Base-by-base conservation (phyloP, 2,113 vertebrate species). In the Burhinus bistriatus region DNA sequence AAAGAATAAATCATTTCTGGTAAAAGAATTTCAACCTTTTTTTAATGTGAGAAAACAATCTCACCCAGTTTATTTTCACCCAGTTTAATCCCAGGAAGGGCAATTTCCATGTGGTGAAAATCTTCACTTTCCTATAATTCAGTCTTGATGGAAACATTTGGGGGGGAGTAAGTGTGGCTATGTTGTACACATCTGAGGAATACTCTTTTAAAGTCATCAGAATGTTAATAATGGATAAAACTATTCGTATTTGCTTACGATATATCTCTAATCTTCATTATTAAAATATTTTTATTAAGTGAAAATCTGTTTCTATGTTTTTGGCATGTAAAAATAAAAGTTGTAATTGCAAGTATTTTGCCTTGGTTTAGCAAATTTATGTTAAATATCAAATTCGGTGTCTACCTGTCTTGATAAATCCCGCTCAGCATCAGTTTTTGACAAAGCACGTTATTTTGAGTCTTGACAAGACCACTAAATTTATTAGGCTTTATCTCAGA, bases 401-500 rank as follows among this genome's bases (percentile, higher is more conserved):
- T 82, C n/a, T 79, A 11, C 15, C 5, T 86, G 27, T 61, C 64
- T 52, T 49, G 21, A 47, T 90, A 90, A 94, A 69, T 78, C 62
- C 18, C 18, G 8, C 42, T 87, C 45, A 73, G 15, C 69, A 69
- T 83, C 18, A 36, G 1, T 59, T 95, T 89, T 79, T 6, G 7
- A 54, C 27, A 40, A 18, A 83, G 18, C 38, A 29, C 19, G 6
- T 85, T 96, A 75, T 59, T 65, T 68, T 42, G 22, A 66, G 44
- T 84, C 81, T 87, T 91, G 90, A 90, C 70, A 87, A 83, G 84
- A 83, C 40, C 19, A 36, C 40, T 82, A 71, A 91, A 95, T 87
- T 93, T 95, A 78, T 91, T 89, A 87, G 70, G n/a, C 62, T 72
- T 89, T 94, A 90, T 95, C 90, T 95, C 7, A 11, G 77, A 87